These are phyloP conservation scores for Holothuria scabra DNA, from an alignment of 53 echinoderm and acorn worm genomes.

Conservation along the genomic window DNA sequence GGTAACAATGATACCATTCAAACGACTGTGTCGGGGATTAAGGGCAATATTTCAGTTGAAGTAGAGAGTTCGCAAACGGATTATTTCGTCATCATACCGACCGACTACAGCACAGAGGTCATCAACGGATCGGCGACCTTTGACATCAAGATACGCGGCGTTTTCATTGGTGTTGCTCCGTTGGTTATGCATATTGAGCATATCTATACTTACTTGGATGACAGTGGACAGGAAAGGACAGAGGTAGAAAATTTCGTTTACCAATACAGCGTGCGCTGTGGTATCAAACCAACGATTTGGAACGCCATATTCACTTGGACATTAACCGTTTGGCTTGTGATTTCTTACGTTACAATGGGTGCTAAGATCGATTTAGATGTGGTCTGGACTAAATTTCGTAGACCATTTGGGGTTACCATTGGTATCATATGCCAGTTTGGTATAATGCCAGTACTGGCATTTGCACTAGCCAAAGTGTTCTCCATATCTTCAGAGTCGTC, in stretches of 20 bases:
- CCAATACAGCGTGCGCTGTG: constrained; percentile 4
- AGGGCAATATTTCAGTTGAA: constrained; percentile 32
- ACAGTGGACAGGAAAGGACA: neutral
- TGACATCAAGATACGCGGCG: constrained; percentile 12
- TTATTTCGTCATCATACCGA: constrained; percentile 16
- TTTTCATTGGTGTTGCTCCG: constrained; percentile 31
- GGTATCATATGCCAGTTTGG: constrained; percentile 91
- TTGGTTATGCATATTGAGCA: constrained; percentile 34
- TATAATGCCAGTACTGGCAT: constrained; percentile 90
- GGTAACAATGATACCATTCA: constrained; percentile 23
- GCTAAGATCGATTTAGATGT: constrained; percentile 76
- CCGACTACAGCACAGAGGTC: constrained; percentile 6
- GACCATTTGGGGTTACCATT: constrained; percentile 76
- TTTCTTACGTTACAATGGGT: constrained; percentile 92
- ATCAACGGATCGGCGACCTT: constrained; percentile 21
- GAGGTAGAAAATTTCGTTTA: neutral
- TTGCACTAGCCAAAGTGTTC: constrained; percentile 62
- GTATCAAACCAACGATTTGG: constrained; percentile 42
- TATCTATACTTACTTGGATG: neutral
- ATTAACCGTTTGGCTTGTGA: constrained; percentile 72
- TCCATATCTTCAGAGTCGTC: constrained; percentile 65
- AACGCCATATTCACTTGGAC: constrained; percentile 67
- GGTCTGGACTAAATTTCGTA: constrained; percentile 75
- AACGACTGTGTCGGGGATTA: constrained; percentile 14
- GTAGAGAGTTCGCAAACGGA: constrained; percentile 34